phyloP scores from a whole-genome alignment of 2,797 vertebrate genomes.

The Botia kubotai region DNA sequence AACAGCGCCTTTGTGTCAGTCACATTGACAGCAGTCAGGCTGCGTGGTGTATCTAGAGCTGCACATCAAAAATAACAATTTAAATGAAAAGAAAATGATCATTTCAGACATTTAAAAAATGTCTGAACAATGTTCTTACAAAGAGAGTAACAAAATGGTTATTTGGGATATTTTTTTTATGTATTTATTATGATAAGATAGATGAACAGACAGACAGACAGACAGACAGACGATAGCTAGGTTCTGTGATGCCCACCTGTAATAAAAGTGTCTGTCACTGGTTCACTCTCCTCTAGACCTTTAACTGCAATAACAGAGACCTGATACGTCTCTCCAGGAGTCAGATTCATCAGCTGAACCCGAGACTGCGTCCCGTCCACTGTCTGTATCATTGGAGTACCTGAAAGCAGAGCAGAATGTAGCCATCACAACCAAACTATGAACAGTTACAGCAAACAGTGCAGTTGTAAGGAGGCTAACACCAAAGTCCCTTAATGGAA shows the following conservation, averaged over 20 bases:
- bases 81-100: not conserved
- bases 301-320: conserved; percentile 87
- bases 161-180: too few relatives aligned
- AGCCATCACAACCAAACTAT: not conserved
- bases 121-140: too few relatives aligned
- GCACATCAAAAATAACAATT: conserved; percentile 32
- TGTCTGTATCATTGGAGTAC: conserved; percentile 76
- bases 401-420: conserved; percentile 68
- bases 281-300: conserved; percentile 92
- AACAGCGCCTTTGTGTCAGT: conserved; percentile 87
- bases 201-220: too few relatives aligned
- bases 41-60: conserved; percentile 88
- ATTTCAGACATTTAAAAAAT: too few relatives aligned
- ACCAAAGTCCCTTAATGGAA: too few relatives aligned
- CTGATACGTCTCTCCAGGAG: conserved; percentile 84
- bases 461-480: too few relatives aligned
- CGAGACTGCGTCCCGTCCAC: conserved; percentile 82
- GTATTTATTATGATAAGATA: too few relatives aligned
- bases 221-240: not conserved
- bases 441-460: not conserved
- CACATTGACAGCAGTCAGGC: conserved; percentile 84
- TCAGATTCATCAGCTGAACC: conserved; percentile 79
- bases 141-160: too few relatives aligned
- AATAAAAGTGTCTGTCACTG: conserved; percentile 81
- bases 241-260: conserved; percentile 80